A percentile compares a stretch with the other conserved stretches of the same genome.
Conservation (phyloP, 2,888 invertebrate species). For the Cephus sareptanus region DNA sequence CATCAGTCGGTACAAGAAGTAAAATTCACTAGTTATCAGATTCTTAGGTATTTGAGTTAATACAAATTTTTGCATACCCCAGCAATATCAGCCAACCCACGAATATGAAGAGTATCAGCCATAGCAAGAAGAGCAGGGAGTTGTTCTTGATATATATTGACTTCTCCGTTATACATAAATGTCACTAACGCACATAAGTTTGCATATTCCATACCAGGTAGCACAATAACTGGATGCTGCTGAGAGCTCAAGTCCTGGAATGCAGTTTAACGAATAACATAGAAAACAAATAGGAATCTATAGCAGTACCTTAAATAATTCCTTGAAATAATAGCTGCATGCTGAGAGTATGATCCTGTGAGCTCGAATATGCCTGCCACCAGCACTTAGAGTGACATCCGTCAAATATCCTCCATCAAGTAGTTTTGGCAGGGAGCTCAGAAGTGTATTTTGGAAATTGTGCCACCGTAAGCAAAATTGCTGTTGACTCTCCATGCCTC, state of each 20-base stretch:
- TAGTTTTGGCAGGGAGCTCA: slow-evolving; percentile 82
- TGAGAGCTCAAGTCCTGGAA: slow-evolving; percentile 76
- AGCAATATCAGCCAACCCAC: slow-evolving; percentile 84
- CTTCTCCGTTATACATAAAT: slow-evolving; percentile 91
- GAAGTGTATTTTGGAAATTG: slow-evolving; percentile 80
- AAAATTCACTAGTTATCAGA: background rate
- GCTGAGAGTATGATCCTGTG: slow-evolving; percentile 89
- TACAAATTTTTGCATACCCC: slow-evolving; percentile 69
- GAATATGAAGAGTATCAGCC: slow-evolving; percentile 84
- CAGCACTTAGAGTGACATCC: slow-evolving; percentile 88
- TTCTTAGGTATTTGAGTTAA: background rate
- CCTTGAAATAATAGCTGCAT: slow-evolving; percentile 91
- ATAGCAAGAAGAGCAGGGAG: slow-evolving; percentile 81
- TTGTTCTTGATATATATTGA: slow-evolving; percentile 83
- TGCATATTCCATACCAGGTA: slow-evolving; percentile 77
- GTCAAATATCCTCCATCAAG: slow-evolving; percentile 84
- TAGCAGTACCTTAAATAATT: slow-evolving; percentile 79
- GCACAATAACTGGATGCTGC: slow-evolving; percentile 78
- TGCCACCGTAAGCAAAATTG: slow-evolving; percentile 90
- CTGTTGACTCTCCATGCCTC: slow-evolving; percentile 75
- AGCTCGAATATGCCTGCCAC: slow-evolving; percentile 84
- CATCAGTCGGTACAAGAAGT: background rate
- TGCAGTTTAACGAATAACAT: slow-evolving; percentile 11
- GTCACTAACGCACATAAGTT: slow-evolving; percentile 82
- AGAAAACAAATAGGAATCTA: slow-evolving; percentile 13